Evolutionary conservation across 1,140 invertebrate species (phyloP), one percentile per base, ranked within the genome.

Genomic region (Goniozus legneri): DNA sequence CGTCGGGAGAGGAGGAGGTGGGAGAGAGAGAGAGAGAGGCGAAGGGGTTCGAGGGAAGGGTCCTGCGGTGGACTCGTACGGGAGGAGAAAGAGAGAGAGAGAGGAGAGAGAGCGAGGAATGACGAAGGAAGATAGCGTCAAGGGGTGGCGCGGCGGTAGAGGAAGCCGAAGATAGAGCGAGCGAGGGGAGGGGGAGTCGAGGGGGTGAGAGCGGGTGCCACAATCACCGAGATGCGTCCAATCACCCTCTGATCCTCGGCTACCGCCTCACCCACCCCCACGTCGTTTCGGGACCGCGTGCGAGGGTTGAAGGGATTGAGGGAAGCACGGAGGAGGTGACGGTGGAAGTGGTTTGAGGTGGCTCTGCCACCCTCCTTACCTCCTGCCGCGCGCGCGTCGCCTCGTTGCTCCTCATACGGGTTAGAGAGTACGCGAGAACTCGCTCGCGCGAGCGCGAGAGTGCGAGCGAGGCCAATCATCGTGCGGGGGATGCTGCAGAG

Each of bases 211-310:
- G 67, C 66, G 76, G 80, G 79, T 75, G 77, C 79, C 76, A 80
- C 79, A 80, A 80, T 80, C 79, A 80, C 79, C 80, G 76, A 78
- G 80, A 81, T 81, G 80, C 78, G 78, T 80, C 79, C 80, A 80
- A 80, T 82, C 80, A 82, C 79, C 77, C 79, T 77, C 77, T 74
- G 73, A 27, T 55, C 57, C 52, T 10, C 36, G 16, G 21, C 16
- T n/a, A 21, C 36, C 72, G 75, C 74, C 69, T 61, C n/a, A 68
- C 70, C 74, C 72, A 71, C 69, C 74, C 32, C 50, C 56, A 49
- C 76, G 75, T 71, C 75, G 76, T 79, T 77, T 77, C 68, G 56
- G 71, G 64, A 67, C 71, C 67, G 73, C 72, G 67, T 42, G 52
- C 45, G 55, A 47, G 38, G n/a, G 31, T 40, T 34, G 27, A 21